A percentile compares a stretch with the other conserved stretches of the same genome.
Evolutionary conservation across 1,140 invertebrate species (phyloP).

Genomic region (Drosophila aff.): DNA sequence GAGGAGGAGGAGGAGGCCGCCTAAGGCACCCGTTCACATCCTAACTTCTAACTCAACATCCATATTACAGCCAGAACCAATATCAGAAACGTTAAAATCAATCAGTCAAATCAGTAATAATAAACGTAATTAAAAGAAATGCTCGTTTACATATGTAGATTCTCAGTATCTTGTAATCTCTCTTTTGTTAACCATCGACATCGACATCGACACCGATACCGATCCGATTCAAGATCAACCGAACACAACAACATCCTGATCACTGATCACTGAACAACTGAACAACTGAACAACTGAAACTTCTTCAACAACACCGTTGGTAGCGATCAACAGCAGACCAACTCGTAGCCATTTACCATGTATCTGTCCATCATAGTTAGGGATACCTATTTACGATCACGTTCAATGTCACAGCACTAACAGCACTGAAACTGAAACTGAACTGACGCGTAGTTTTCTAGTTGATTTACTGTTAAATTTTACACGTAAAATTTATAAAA

Average conservation of each 20-base stretch:
- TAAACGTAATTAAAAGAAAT: constrained; percentile 84
- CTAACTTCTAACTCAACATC: constrained; percentile 83
- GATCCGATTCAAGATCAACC: constrained; percentile 20
- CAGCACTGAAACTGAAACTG: constrained; percentile 27
- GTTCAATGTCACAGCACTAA: constrained; percentile 65
- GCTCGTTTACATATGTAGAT: constrained; percentile 84
- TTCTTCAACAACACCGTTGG: constrained; percentile 75
- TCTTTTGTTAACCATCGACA: constrained; percentile 69
- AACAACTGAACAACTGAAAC: constrained; percentile 56
- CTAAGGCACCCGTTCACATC: constrained; percentile 77
- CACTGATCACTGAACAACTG: constrained; percentile 27
- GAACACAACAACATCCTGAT: constrained; percentile 30
- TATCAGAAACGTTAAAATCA: constrained; percentile 70
- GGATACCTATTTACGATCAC: constrained; percentile 59
- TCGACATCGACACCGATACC: constrained; percentile 18
- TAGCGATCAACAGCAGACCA: constrained; percentile 58
- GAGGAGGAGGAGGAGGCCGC: constrained; percentile 91
- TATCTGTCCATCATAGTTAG: constrained; percentile 71
- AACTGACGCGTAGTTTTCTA: constrained; percentile 80
- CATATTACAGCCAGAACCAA: constrained; percentile 65
- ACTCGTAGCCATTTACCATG: constrained; percentile 47
- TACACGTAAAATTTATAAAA: constrained; percentile 84
- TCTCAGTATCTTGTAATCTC: constrained; percentile 80
- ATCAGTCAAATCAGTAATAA: constrained; percentile 78
- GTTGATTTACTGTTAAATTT: constrained; percentile 83